Evolutionary conservation across 2,888 invertebrate species (phyloP).

Genomic region (Craniophora ligustri): DNA sequence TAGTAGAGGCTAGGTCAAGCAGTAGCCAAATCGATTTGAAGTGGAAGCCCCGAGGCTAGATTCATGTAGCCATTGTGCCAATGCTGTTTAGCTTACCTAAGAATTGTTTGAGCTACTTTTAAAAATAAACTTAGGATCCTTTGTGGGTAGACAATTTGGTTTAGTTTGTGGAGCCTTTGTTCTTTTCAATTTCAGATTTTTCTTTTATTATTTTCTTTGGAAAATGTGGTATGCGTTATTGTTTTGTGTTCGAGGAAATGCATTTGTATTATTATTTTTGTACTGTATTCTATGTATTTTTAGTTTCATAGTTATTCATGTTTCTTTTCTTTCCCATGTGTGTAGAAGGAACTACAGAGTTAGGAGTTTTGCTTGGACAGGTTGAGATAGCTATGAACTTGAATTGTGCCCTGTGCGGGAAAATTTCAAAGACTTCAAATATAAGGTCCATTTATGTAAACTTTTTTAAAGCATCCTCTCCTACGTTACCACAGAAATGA

Average conservation of each 20-base stretch:
- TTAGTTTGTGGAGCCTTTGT: slow-evolving; percentile 51
- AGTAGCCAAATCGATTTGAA: slow-evolving; percentile 74
- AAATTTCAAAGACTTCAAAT: too few species aligned
- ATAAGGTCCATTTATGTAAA: too few species aligned
- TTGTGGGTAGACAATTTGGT: slow-evolving; percentile 62
- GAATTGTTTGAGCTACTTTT: slow-evolving; percentile 65
- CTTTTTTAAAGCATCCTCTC: too few species aligned
- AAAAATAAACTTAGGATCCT: slow-evolving; percentile 64
- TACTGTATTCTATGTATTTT: not conserved
- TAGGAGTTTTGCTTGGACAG: too few species aligned
- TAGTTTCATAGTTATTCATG: too few species aligned
- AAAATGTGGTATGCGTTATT: slow-evolving; percentile 10
- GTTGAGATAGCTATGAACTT: too few species aligned
- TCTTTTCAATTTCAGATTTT: slow-evolving; percentile 44
- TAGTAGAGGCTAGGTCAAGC: slow-evolving; percentile 61
- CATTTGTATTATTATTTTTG: not conserved
- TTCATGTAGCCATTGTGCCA: slow-evolving; percentile 63
- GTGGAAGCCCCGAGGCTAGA: slow-evolving; percentile 62
- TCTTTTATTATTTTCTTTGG: slow-evolving; percentile 16
- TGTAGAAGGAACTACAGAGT: too few species aligned
- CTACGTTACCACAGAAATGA: too few species aligned
- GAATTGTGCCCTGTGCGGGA: too few species aligned
- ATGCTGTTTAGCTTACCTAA: slow-evolving; percentile 66
- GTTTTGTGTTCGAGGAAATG: not conserved
- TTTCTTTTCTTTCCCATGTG: too few species aligned